phyloP scores from a whole-genome alignment of 53 echinoderm and acorn worm genomes.

The Holothuria leucospilota region DNA sequence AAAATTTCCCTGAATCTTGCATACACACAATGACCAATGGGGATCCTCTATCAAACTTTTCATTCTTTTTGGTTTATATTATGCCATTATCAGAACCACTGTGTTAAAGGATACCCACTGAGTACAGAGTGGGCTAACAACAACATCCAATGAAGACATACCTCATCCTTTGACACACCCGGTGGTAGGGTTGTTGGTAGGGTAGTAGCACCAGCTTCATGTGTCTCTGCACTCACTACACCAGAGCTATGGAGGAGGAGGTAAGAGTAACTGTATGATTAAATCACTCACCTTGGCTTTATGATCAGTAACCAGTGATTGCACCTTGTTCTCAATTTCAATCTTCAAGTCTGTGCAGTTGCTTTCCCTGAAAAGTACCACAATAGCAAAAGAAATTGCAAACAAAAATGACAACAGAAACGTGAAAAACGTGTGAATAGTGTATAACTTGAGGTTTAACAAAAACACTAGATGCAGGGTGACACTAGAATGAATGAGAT shows the following conservation, averaged over 20 bases:
- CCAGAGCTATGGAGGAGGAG: constrained; percentile 2
- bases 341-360: constrained; percentile 96
- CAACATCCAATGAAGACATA: neutral
- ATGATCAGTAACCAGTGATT: constrained; percentile 92
- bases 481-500: too few species aligned
- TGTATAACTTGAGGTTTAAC: too few species aligned
- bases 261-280: neutral
- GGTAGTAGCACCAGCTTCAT: neutral
- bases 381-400: constrained; percentile 11
- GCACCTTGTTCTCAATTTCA: constrained; percentile 92
- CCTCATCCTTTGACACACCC: neutral
- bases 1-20: too few species aligned
- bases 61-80: too few species aligned
- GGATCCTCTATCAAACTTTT: too few species aligned
- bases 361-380: constrained; percentile 79
- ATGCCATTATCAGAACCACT: too few species aligned
- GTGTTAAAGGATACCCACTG: neutral
- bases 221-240: neutral
- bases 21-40: too few species aligned
- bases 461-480: too few species aligned
- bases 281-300: constrained; percentile 79
- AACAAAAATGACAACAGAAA: constrained; percentile 11
- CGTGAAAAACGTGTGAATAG: too few species aligned
- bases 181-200: neutral
- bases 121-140: neutral